Evolutionary conservation across 2,888 invertebrate species (phyloP), one percentile per base, ranked within the genome.

Genomic region (Oxytorus armatus): DNA sequence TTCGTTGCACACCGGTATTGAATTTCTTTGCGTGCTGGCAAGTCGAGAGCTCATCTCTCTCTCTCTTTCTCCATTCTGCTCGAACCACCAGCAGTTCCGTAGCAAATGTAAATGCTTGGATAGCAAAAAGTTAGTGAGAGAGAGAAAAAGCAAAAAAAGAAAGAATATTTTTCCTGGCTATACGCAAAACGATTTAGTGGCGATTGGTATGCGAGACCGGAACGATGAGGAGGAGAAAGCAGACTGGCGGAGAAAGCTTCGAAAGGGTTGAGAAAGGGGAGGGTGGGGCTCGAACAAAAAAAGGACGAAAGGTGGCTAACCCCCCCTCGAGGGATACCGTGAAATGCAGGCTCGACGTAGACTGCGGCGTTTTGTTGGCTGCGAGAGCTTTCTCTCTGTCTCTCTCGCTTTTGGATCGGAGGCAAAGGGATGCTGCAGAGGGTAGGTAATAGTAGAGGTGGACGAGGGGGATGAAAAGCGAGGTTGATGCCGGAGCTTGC

Each of bases 181-280:
- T 85, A 82, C 82, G 83, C 79, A 84, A 83, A 85, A 83, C 84
- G 83, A 84, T 81, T 83, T 83, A 81, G 82, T 78, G 74, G 76
- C 83, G 81, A 83, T 84, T 83, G 84, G 82, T 79, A 77, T 81
- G 81, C 79, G 70, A 75, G 81, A 49, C 69, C 36, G 39, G 53
- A 76, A 78, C 57, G 77, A 73, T 51, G 72, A 79, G 72, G 81
- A 74, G 55, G 70, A 55, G 70, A 57, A 63, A 65, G 53, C 61
- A 72, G 81, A 68, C 39, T 68, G 59, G n/a, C 25, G 36, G 68
- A 42, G 33, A n/a, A 16, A 53, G 53, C 59, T 53, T 16, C 42
- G 55, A 8, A 39, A 66, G 75, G 47, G 47, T 47, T 75, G 57
- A 55, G 51, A 63, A 57, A 72, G 42, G 69, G 51, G 55, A 47